Base-by-base conservation (phyloP, 1,140 invertebrate species). In the Cherax destructor region DNA sequence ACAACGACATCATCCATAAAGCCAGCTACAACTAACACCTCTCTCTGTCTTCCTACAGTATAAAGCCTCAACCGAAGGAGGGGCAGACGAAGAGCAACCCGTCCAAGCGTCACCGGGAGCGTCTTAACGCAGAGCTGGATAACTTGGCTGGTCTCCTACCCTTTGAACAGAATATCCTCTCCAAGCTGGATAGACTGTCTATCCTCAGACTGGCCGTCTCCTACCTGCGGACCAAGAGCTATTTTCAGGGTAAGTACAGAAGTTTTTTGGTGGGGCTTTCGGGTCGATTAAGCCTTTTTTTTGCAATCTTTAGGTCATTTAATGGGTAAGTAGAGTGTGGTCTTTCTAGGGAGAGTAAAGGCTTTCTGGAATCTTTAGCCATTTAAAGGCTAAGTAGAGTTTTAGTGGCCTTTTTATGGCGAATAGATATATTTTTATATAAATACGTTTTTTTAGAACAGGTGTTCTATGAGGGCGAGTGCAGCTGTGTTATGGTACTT, bases 31-130 rank as follows among this genome's bases (percentile, higher is more conserved):
- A 30, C 16, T 79, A 6, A 47, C 80, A 49, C 61, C 52, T 83
- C 41, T 52, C 94, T 94, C 92, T 94, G n/a, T n/a, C 30, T 41
- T 94, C 94, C 96, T 97, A 50, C 96, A 99, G 98, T 95, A 96
- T 99, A 94, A 99, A 99, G 95, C 98, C 98, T 56, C 98, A 98
- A 81, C 97, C 98, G 93, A 99, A 99, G 95, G 98, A 99, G 95
- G 97, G 97, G 89, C 98, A 99, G 93, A 98, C 98, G n/a, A 99
- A 99, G 94, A 99, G 98, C 94, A 99, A 99, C 95, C 99, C 99
- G 1, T 99, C 98, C 94, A 99, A 99, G 95, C 95, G 99, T 47
- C 99, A 99, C 95, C 96, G 99, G 47, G 99, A 99, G 95, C 96
- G 99, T 52, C 96, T 99, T 52, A 99, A 99, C 95, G 98, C 98